Conservation (phyloP, 2,888 invertebrate genomes). For the Lasius fuliginosus region DNA sequence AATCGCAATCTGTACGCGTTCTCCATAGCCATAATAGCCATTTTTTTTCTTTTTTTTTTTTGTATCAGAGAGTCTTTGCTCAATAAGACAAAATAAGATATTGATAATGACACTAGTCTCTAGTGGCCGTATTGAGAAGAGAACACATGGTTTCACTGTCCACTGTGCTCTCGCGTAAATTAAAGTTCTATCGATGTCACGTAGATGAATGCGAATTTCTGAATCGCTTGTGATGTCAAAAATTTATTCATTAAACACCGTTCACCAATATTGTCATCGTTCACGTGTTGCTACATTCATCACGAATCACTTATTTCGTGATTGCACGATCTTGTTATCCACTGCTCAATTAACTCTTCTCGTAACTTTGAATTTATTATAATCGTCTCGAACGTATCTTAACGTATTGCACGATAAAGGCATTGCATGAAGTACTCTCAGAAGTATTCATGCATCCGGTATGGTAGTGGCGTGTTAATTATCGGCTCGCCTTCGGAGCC, state of each 20-base stretch:
- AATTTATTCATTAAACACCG: constrained; percentile 36
- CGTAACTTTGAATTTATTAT: constrained; percentile 7
- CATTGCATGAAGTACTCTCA: constrained; percentile 5
- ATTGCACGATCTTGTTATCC: constrained; percentile 13
- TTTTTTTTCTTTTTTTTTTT: constrained; percentile 83
- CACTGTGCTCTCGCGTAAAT: constrained; percentile 10
- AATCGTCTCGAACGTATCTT: background rate
- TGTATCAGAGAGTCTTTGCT: background rate
- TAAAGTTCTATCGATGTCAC: background rate
- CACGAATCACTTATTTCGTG: constrained; percentile 24
- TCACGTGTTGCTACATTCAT: background rate
- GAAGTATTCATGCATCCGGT: constrained; percentile 21
- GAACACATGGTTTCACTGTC: constrained; percentile 29
- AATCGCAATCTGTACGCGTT: constrained; percentile 80
- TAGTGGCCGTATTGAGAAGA: background rate
- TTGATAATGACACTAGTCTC: background rate
- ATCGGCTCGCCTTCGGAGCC: constrained; percentile 63
- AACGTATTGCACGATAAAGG: background rate
- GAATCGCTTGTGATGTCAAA: background rate
- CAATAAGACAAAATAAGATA: background rate
- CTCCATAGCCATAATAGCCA: constrained; percentile 82
- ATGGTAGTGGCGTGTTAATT: constrained; percentile 48
- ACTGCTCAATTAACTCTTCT: constrained; percentile 18
- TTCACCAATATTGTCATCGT: constrained; percentile 26
- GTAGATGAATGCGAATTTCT: background rate